Evolutionary conservation across 2,888 invertebrate genomes (phyloP).

Genomic region (Oscheius sp.): DNA sequence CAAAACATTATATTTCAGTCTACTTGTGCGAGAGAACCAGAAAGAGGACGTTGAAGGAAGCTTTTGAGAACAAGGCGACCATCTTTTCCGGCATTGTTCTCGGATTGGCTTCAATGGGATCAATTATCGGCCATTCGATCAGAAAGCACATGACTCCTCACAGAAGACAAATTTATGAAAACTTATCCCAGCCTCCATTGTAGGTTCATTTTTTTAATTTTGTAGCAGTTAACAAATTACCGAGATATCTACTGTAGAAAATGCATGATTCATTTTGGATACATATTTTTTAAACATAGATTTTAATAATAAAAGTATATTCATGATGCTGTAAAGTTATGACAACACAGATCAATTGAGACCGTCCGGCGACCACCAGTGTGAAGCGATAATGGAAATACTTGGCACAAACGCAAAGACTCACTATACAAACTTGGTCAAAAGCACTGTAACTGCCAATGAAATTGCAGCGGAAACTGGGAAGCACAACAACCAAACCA

Average conservation of each 20-base stretch:
- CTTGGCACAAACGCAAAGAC: neutral
- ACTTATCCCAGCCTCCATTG: conserved; percentile 21
- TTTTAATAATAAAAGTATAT: no score
- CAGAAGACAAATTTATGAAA: conserved; percentile 62
- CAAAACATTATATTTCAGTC: conserved; percentile 52
- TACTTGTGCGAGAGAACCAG: conserved; percentile 69
- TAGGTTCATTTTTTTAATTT: neutral
- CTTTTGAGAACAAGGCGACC: conserved; percentile 66
- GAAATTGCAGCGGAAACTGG: conserved; percentile 58
- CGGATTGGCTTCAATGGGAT: conserved; percentile 63
- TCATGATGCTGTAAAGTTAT: neutral
- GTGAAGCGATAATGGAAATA: neutral
- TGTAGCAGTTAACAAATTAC: no score
- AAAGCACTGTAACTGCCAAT: conserved; percentile 46
- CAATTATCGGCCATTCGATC: conserved; percentile 62
- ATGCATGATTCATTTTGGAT: no score
- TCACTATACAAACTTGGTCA: conserved; percentile 49
- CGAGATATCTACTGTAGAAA: no score
- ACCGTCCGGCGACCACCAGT: neutral
- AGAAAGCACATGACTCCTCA: conserved; percentile 64
- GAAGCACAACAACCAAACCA: conserved; percentile 62
- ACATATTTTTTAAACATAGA: neutral
- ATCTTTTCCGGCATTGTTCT: conserved; percentile 66
- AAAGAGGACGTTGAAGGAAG: conserved; percentile 64
- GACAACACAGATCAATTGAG: conserved; percentile 6